phyloP scores from a whole-genome alignment of 2,113 vertebrate genomes.

The Nansenia antarctica region DNA sequence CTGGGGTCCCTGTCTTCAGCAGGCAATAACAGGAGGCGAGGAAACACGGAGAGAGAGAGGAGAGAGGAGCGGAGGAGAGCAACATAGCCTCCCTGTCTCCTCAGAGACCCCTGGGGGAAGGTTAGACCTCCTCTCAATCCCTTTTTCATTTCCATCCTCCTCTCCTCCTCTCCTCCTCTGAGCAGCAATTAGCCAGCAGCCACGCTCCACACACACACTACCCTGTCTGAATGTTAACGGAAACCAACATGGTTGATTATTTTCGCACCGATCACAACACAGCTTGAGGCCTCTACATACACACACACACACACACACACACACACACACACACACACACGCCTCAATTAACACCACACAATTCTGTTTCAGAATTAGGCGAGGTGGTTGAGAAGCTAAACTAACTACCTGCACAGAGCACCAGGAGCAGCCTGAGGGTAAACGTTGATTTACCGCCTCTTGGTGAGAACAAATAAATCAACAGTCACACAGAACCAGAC shows the following conservation, averaged over 20 bases:
- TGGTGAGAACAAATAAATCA: constrained; percentile 71
- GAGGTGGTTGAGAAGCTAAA: too few species aligned
- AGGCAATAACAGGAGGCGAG: constrained; percentile 58
- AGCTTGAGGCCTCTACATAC: constrained; percentile 10
- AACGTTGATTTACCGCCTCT: constrained; percentile 62
- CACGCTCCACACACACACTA: neutral
- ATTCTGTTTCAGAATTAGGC: too few species aligned
- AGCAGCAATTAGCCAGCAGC: constrained; percentile 55
- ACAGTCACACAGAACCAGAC: constrained; percentile 68
- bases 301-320: constrained; percentile 5
- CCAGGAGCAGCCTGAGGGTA: constrained; percentile 55
- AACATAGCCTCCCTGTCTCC: constrained; percentile 38
- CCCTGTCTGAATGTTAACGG: too few species aligned
- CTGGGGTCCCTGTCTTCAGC: constrained; percentile 61
- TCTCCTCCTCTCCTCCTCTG: constrained; percentile 32
- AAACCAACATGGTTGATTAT: too few species aligned
- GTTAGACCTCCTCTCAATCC: constrained; percentile 54
- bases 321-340: constrained; percentile 30
- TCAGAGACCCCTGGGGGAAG: constrained; percentile 72
- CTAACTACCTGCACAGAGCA: constrained; percentile 42
- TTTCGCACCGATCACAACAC: constrained; percentile 13
- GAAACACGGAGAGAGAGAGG: constrained; percentile 27
- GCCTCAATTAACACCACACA: too few species aligned
- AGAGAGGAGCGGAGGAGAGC: constrained; percentile 43
- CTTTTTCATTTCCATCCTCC: constrained; percentile 20